These are phyloP conservation scores for Bimastos eiseni DNA, from an alignment of 2,888 invertebrate genomes.

Conservation along the genomic window DNA sequence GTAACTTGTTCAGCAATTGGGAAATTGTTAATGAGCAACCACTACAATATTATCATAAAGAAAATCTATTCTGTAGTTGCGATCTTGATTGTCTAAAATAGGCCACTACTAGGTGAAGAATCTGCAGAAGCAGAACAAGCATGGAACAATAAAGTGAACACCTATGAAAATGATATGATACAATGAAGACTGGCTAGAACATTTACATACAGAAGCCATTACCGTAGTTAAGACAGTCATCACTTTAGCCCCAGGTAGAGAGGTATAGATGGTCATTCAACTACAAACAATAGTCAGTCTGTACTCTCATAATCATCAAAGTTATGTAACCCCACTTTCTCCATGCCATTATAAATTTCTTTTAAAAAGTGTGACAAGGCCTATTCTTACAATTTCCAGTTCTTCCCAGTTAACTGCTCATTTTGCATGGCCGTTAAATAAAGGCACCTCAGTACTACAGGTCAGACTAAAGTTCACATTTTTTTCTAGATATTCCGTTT, in stretches of 20 bases:
- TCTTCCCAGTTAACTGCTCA: not conserved
- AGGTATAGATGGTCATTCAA: not conserved
- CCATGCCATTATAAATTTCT: not conserved
- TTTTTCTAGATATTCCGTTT: not conserved
- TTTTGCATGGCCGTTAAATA: not conserved
- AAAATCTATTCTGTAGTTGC: too few species aligned
- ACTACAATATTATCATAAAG: too few species aligned
- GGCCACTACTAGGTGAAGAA: not conserved
- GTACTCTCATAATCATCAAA: not conserved
- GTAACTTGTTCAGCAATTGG: not conserved
- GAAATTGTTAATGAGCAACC: too few species aligned
- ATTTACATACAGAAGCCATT: not conserved
- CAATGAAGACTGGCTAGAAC: not conserved
- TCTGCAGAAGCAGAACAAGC: not conserved
- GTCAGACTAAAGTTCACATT: not conserved
- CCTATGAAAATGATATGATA: not conserved
- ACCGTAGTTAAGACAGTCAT: not conserved
- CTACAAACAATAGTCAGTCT: not conserved
- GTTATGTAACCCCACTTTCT: not conserved
- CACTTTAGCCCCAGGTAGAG: too few species aligned
- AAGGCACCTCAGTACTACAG: too few species aligned
- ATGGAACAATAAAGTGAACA: not conserved
- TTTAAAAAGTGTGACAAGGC: not conserved
- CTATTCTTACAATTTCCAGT: not conserved
- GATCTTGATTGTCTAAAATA: not conserved